These are phyloP conservation scores for Seira sanloemensis DNA, from an alignment of 2,888 invertebrate genomes.

Conservation along the genomic window DNA sequence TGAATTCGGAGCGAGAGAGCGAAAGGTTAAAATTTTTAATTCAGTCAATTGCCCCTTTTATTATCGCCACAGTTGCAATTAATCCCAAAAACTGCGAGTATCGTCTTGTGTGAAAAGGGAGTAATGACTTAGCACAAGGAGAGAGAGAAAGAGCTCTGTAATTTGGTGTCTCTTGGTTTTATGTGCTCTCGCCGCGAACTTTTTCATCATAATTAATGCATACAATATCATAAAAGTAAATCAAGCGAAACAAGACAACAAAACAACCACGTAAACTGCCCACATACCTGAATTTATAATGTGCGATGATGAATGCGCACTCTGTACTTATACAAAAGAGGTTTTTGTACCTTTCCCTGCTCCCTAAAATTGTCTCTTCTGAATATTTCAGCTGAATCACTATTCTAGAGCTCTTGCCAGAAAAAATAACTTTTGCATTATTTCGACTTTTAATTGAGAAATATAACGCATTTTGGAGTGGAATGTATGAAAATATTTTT, in stretches of 20 bases:
- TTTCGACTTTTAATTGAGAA: slow-evolving; percentile 54
- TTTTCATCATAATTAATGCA: slow-evolving; percentile 47
- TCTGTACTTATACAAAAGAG: background rate
- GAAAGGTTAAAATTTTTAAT: slow-evolving; percentile 70
- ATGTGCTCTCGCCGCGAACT: background rate
- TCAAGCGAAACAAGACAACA: slow-evolving; percentile 15
- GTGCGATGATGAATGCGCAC: slow-evolving; percentile 10
- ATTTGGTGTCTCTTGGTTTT: slow-evolving; percentile 29
- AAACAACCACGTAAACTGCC: slow-evolving; percentile 40
- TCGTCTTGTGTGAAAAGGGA: slow-evolving; percentile 8
- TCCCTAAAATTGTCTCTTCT: slow-evolving; percentile 60
- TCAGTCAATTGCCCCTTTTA: slow-evolving; percentile 66
- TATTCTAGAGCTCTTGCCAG: slow-evolving; percentile 41
- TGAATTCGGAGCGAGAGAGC: slow-evolving; percentile 65
- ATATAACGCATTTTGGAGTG: slow-evolving; percentile 49
- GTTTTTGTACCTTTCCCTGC: slow-evolving; percentile 26
- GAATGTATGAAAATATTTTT: slow-evolving; percentile 52
- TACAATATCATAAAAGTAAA: slow-evolving; percentile 35
- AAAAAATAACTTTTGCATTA: slow-evolving; percentile 27
- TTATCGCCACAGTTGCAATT: slow-evolving; percentile 68
- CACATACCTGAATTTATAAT: slow-evolving; percentile 62
- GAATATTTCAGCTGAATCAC: slow-evolving; percentile 63
- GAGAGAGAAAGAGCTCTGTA: no score
- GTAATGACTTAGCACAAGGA: slow-evolving; percentile 57
- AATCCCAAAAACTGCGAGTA: slow-evolving; percentile 42